Percentiles rank a stretch among this genome's conserved stretches.
Conservation (phyloP, 2,888 invertebrate species). For the Odontothrips loti region DNA sequence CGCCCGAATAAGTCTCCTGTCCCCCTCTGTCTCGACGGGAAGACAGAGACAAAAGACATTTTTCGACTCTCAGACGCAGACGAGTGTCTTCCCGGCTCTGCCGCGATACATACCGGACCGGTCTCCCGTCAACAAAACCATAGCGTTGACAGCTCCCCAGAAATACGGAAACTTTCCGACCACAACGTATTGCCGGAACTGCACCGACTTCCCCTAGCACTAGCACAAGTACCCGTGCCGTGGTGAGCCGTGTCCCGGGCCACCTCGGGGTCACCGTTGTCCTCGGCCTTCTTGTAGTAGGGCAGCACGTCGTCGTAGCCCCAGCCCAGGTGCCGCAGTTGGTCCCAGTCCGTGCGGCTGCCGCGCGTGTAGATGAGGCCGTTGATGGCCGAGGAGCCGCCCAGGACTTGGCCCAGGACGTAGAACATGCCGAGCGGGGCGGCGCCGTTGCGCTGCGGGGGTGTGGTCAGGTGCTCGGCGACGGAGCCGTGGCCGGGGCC, state of each 20-base stretch:
- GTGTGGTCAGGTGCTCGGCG: not conserved
- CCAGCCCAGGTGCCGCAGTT: conserved; percentile 60
- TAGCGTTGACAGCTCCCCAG: too few species aligned
- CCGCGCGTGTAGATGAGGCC: conserved; percentile 59
- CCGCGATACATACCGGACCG: too few species aligned
- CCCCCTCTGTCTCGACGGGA: too few species aligned
- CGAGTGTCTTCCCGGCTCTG: too few species aligned
- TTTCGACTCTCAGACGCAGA: too few species aligned
- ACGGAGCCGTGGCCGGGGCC: not conserved
- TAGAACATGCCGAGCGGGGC: not conserved
- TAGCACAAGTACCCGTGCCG: not conserved
- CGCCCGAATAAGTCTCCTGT: too few species aligned
- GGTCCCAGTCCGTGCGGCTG: conserved; percentile 65
- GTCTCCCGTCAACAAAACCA: too few species aligned
- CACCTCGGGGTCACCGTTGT: conserved; percentile 43
- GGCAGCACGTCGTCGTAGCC: conserved; percentile 45
- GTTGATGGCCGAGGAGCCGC: conserved; percentile 11
- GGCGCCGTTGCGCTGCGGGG: conserved; percentile 11
- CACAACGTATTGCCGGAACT: not conserved
- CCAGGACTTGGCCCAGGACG: not conserved
- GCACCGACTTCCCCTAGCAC: too few species aligned
- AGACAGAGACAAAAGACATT: too few species aligned
- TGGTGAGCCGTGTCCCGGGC: not conserved
- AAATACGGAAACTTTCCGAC: not conserved
- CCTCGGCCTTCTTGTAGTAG: conserved; percentile 49